phyloP scores from a whole-genome alignment of 1,140 invertebrate genomes.

The Paraescarpia echinospica region DNA sequence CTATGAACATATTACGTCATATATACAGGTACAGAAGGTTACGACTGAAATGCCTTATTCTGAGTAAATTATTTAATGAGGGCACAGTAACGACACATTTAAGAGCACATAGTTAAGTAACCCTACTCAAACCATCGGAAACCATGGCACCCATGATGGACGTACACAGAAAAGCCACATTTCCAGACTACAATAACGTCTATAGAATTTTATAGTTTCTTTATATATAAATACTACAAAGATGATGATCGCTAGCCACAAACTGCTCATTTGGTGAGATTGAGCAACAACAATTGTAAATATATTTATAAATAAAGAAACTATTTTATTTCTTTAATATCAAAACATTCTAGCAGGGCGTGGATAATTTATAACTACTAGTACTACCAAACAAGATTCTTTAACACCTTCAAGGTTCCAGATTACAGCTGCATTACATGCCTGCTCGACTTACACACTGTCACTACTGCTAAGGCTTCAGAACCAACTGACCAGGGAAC shows the following conservation, averaged over 20 bases:
- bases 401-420: neutral
- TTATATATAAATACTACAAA: slow-evolving; percentile 2
- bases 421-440: neutral
- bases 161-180: neutral
- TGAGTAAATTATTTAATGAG: neutral
- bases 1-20: neutral
- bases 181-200: neutral
- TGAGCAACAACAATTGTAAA: neutral
- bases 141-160: neutral
- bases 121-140: neutral
- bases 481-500: neutral
- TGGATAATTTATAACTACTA: neutral
- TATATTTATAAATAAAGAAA: slow-evolving; percentile 3
- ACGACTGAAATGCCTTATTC: neutral
- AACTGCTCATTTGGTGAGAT: neutral
- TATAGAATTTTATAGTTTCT: neutral
- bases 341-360: neutral
- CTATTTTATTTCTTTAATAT: neutral
- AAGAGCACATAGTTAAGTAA: neutral
- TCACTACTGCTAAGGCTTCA: neutral
- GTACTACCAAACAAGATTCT: neutral
- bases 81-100: neutral
- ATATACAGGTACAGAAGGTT: neutral
- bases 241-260: neutral
- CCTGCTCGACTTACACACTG: neutral